These are phyloP conservation scores for Macrostomum cliftonense DNA, from an alignment of 2,888 invertebrate species.

Conservation along the genomic window DNA sequence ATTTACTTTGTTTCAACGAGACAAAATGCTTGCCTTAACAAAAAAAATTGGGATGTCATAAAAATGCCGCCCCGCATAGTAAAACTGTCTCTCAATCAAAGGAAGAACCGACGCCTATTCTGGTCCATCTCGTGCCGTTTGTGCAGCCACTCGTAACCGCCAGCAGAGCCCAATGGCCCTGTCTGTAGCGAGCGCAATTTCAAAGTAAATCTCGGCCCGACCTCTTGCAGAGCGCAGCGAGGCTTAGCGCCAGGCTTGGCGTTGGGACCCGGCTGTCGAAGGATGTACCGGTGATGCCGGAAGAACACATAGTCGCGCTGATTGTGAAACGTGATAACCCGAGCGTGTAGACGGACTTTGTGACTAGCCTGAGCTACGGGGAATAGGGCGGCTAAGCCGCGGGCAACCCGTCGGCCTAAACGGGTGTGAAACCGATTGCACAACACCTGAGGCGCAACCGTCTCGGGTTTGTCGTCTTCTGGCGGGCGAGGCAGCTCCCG, in stretches of 20 bases:
- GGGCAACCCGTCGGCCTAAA: constrained; percentile 61
- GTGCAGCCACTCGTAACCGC: constrained; percentile 82
- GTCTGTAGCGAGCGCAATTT: constrained; percentile 76
- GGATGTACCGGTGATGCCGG: constrained; percentile 64
- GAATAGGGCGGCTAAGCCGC: constrained; percentile 70
- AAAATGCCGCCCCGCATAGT: no score
- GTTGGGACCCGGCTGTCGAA: not conserved
- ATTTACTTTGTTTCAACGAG: no score
- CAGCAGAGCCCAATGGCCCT: constrained; percentile 85
- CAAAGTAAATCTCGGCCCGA: constrained; percentile 91
- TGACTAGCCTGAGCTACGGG: constrained; percentile 50
- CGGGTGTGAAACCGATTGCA: constrained; percentile 79
- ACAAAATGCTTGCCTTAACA: no score
- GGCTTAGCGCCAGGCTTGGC: not conserved
- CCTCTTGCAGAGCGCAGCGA: constrained; percentile 56
- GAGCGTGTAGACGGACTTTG: not conserved
- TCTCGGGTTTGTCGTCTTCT: not conserved
- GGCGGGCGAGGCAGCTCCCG: not conserved
- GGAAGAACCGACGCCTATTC: not conserved
- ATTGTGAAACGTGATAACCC: constrained; percentile 77
- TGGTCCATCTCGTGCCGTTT: constrained; percentile 25
- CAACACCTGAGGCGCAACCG: constrained; percentile 57
- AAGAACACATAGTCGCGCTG: constrained; percentile 97
- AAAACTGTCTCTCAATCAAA: no score
- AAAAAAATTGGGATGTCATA: no score